Conservation (phyloP, 2,888 invertebrate genomes). For the Caenorhabditis virilis region DNA sequence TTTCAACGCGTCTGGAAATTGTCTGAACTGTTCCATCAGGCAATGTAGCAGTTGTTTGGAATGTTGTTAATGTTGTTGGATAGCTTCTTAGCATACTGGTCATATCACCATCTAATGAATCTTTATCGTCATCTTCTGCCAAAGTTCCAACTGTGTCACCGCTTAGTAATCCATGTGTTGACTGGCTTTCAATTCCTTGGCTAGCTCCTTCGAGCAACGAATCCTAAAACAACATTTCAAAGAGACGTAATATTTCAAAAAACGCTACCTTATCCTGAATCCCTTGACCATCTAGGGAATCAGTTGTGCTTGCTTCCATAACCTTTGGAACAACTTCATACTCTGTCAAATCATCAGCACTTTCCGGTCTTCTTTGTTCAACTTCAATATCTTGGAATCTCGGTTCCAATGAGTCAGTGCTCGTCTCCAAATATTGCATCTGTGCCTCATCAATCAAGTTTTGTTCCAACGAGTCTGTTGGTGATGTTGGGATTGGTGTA, state of each 20-base stretch:
- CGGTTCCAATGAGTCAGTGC: slow-evolving; percentile 55
- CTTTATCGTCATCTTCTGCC: slow-evolving; percentile 55
- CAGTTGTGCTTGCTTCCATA: slow-evolving; percentile 37
- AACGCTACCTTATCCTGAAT: slow-evolving; percentile 22
- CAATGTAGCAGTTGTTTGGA: slow-evolving; percentile 59
- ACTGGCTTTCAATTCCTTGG: slow-evolving; percentile 54
- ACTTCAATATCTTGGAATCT: slow-evolving; percentile 30
- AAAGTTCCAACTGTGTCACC: slow-evolving; percentile 64
- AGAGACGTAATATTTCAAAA: not conserved
- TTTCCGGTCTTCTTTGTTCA: slow-evolving; percentile 27
- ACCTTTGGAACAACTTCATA: slow-evolving; percentile 40
- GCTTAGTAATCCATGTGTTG: slow-evolving; percentile 58
- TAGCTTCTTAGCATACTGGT: slow-evolving; percentile 54
- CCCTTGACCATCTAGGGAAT: slow-evolving; percentile 32
- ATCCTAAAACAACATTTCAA: slow-evolving; percentile 37
- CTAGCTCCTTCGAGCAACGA: slow-evolving; percentile 63
- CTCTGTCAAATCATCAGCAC: slow-evolving; percentile 26
- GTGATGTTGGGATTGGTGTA: slow-evolving; percentile 37
- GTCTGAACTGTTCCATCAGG: slow-evolving; percentile 65
- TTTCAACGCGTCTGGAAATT: slow-evolving; percentile 66
- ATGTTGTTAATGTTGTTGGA: slow-evolving; percentile 67
- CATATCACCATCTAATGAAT: slow-evolving; percentile 62
- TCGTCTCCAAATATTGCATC: slow-evolving; percentile 41
- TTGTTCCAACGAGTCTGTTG: slow-evolving; percentile 44
- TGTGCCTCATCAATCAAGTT: slow-evolving; percentile 12